Conservation (phyloP, 2,797 vertebrate genomes). For the Sebastes cheni region DNA sequence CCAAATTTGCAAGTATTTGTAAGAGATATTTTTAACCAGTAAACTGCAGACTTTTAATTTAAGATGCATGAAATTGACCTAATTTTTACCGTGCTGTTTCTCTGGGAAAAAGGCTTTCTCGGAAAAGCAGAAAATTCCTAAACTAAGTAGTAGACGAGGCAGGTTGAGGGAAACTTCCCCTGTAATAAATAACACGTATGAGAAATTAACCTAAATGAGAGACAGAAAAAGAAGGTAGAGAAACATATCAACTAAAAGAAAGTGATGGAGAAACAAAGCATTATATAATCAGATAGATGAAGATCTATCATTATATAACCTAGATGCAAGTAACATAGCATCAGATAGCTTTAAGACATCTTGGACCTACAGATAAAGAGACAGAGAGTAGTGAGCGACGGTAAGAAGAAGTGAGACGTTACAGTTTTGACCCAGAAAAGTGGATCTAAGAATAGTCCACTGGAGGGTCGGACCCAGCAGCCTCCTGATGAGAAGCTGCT, state of each 20-base stretch:
- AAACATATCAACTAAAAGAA: not conserved
- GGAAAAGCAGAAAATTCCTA: not conserved
- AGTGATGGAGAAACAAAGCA: not conserved
- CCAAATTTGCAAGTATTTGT: not conserved
- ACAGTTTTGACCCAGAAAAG: slow-evolving; percentile 71
- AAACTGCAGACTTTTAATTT: not conserved
- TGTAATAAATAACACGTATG: not conserved
- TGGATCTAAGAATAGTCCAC: slow-evolving; percentile 71
- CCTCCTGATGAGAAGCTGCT: slow-evolving; percentile 37
- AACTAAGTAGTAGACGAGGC: not conserved
- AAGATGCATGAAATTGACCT: not conserved
- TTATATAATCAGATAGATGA: not conserved
- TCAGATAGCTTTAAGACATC: not conserved
- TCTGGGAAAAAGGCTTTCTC: not conserved
- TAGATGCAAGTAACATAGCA: not conserved
- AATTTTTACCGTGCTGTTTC: not conserved
- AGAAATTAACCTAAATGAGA: not conserved
- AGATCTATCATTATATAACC: not conserved
- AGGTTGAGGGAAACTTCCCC: not conserved
- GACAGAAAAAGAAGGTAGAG: not conserved
- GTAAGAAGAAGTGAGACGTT: slow-evolving; percentile 14
- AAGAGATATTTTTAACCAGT: not conserved
- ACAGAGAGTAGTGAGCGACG: not conserved
- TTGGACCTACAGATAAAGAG: not conserved
- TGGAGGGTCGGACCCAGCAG: slow-evolving; percentile 21